A percentile compares a stretch with the other conserved stretches of the same genome.
Evolutionary conservation across 2,888 invertebrate genomes (phyloP).

Genomic region (Eudemis profundana): DNA sequence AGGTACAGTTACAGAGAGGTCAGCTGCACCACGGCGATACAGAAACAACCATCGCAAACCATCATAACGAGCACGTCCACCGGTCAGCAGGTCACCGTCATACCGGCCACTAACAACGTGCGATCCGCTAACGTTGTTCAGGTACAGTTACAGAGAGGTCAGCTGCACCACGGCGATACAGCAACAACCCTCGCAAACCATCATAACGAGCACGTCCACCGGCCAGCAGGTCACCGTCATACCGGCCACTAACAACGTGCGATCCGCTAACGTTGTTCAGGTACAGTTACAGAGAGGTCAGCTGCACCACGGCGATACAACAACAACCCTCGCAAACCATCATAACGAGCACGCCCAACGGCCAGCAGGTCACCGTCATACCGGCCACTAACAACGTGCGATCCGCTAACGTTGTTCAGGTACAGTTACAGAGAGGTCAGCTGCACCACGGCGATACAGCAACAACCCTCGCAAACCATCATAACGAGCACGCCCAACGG

Average conservation of each 20-base stretch:
- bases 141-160: too few species aligned
- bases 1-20: slow-evolving; percentile 64
- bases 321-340: not conserved
- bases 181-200: not conserved
- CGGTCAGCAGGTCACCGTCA: slow-evolving; percentile 1
- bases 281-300: slow-evolving; percentile 5
- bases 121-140: slow-evolving; percentile 53
- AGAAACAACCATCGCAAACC: not conserved
- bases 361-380: slow-evolving; percentile 8
- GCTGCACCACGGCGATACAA: slow-evolving; percentile 2
- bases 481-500: not conserved
- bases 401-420: slow-evolving; percentile 53
- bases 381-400: slow-evolving; percentile 10
- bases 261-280: slow-evolving; percentile 53
- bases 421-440: slow-evolving; percentile 3
- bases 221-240: slow-evolving; percentile 5
- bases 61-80: slow-evolving; percentile 1
- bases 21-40: not conserved
- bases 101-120: slow-evolving; percentile 9
- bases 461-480: not conserved
- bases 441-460: not conserved
- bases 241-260: slow-evolving; percentile 10
- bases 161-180: slow-evolving; percentile 3
- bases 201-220: not conserved
- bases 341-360: not conserved